A percentile compares a stretch with the other conserved stretches of the same genome.
phyloP scores from a whole-genome alignment of 2,888 invertebrate species.

The Hypsopygia costalis region DNA sequence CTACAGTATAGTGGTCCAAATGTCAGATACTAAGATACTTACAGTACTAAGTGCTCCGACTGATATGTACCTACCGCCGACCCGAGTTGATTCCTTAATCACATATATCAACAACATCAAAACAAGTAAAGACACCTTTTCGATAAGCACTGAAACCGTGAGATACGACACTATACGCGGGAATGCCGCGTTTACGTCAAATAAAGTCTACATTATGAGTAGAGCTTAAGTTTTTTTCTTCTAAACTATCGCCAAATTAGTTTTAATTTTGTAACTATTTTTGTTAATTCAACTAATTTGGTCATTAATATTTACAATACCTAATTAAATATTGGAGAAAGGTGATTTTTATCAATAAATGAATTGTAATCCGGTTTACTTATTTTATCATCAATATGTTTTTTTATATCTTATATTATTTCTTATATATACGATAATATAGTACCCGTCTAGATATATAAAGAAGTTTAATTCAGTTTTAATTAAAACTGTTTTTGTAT shows the following conservation, averaged over 20 bases:
- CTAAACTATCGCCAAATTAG: constrained; percentile 7
- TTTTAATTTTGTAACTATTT: constrained; percentile 1
- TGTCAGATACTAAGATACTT: constrained; percentile 76
- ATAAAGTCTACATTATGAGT: background rate
- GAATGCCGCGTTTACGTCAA: background rate
- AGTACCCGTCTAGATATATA: no score
- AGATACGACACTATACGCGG: background rate
- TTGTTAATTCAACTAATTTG: constrained; percentile 2
- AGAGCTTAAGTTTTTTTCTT: background rate
- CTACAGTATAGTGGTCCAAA: background rate
- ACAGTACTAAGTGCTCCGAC: constrained; percentile 72
- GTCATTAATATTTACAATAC: constrained; percentile 7
- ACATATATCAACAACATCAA: constrained; percentile 78
- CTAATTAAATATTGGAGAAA: background rate
- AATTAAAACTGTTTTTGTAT: no score
- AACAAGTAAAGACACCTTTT: constrained; percentile 68
- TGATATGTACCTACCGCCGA: constrained; percentile 72
- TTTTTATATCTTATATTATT: no score
- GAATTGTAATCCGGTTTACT: background rate
- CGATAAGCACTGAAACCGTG: constrained; percentile 37
- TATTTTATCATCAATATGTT: no score
- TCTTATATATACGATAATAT: no score
- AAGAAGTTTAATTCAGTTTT: no score
- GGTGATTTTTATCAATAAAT: constrained; percentile 1
- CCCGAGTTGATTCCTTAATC: constrained; percentile 74